Conservation (phyloP, 1,140 invertebrate genomes). For the Hypsibius dujardini region DNA sequence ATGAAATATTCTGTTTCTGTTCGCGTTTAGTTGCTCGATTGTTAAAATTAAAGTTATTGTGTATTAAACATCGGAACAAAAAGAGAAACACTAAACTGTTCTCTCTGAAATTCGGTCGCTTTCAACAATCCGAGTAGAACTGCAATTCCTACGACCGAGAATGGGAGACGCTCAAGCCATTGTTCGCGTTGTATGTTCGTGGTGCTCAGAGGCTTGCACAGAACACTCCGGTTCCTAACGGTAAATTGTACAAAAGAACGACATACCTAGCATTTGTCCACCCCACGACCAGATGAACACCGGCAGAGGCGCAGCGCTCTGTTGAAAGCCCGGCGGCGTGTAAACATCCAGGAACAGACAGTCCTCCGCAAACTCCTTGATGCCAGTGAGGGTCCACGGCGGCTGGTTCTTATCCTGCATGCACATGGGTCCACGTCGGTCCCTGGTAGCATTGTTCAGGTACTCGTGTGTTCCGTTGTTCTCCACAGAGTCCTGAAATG, state of each 20-base stretch:
- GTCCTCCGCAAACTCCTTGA: no score
- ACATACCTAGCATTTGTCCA: not conserved
- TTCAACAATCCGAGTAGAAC: conserved; percentile 7
- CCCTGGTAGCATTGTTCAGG: not conserved
- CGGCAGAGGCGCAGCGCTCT: not conserved
- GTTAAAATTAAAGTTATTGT: no score
- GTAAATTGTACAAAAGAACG: no score
- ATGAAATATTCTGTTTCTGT: no score
- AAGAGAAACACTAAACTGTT: no score
- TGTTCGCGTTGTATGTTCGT: conserved; percentile 19
- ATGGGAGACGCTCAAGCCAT: conserved; percentile 21
- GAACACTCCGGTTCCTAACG: no score
- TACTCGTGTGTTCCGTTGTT: not conserved
- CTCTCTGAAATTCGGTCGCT: not conserved
- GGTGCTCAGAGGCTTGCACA: no score
- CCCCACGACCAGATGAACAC: not conserved
- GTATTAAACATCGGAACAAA: no score
- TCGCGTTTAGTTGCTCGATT: no score
- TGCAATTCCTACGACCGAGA: conserved; percentile 20
- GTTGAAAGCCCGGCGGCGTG: conserved; percentile 32
- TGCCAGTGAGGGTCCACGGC: not conserved
- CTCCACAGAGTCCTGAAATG: not conserved
- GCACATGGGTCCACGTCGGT: not conserved
- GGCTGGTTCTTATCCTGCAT: not conserved
- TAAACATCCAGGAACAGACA: conserved; percentile 53